A percentile compares a stretch with the other conserved stretches of the same genome.
These are phyloP conservation scores for Epirrita christyi DNA, from an alignment of 2,888 invertebrate species.

Conservation along the genomic window DNA sequence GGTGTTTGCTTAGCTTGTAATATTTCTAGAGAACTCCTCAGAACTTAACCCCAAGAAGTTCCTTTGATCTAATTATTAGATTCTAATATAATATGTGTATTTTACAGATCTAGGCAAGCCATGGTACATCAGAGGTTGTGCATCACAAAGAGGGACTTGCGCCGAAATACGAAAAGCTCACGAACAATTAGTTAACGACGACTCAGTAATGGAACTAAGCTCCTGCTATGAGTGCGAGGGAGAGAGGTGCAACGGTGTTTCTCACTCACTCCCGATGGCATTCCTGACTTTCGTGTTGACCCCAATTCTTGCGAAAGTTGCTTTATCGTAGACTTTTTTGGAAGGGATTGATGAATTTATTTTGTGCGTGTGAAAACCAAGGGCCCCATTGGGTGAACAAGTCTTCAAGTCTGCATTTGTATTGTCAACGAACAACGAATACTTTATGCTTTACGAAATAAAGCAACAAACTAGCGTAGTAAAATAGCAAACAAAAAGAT, in stretches of 20 bases:
- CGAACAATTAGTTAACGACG: constrained; percentile 41
- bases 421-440: no score
- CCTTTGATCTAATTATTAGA: no score
- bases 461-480: no score
- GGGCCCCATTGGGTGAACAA: neutral
- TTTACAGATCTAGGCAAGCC: constrained; percentile 58
- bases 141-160: constrained; percentile 65
- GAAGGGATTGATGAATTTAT: neutral
- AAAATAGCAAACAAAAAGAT: no score
- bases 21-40: no score
- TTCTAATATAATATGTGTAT: neutral
- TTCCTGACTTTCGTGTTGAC: constrained; percentile 55
- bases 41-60: no score
- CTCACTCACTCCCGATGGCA: constrained; percentile 49
- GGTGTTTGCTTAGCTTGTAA: no score
- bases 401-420: no score
- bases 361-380: neutral
- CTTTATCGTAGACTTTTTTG: constrained; percentile 43
- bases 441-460: no score
- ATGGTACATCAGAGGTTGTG: constrained; percentile 67
- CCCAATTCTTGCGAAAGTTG: constrained; percentile 61
- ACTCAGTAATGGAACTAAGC: constrained; percentile 49
- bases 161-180: constrained; percentile 56
- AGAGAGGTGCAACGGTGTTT: constrained; percentile 62
- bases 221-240: constrained; percentile 65